Conservation (phyloP, 2,113 vertebrate species). For the Plecotus auritus region DNA sequence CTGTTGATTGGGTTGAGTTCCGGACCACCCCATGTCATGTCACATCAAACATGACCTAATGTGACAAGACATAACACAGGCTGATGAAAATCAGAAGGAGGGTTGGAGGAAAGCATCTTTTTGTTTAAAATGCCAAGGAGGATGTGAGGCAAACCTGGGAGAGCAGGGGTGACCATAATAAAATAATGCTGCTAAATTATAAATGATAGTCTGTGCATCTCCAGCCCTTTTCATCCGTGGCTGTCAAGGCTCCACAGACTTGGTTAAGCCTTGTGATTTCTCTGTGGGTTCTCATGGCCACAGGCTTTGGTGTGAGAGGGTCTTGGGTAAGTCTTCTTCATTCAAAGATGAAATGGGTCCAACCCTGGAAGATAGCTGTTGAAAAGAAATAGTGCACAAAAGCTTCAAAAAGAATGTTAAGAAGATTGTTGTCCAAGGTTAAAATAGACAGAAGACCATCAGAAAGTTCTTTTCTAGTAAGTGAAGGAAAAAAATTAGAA, state of each 20-base stretch:
- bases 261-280: background rate
- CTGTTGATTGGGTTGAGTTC: background rate
- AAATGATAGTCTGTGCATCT: background rate
- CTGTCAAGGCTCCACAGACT: background rate
- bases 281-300: background rate
- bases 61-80: background rate
- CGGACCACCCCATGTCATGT: background rate
- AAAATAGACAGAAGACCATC: background rate
- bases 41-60: conserved; percentile 26
- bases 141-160: background rate
- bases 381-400: background rate
- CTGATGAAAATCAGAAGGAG: background rate
- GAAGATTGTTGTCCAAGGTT: background rate
- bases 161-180: background rate
- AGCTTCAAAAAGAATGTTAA: background rate
- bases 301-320: background rate
- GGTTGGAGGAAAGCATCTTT: conserved; percentile 22
- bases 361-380: background rate
- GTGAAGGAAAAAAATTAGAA: background rate
- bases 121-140: conserved; percentile 43
- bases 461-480: background rate
- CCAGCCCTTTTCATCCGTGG: background rate
- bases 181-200: conserved; percentile 49
- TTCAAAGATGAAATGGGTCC: background rate
- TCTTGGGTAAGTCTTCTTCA: background rate